phyloP scores from a whole-genome alignment of 2,113 vertebrate species.

The Lota lota region DNA sequence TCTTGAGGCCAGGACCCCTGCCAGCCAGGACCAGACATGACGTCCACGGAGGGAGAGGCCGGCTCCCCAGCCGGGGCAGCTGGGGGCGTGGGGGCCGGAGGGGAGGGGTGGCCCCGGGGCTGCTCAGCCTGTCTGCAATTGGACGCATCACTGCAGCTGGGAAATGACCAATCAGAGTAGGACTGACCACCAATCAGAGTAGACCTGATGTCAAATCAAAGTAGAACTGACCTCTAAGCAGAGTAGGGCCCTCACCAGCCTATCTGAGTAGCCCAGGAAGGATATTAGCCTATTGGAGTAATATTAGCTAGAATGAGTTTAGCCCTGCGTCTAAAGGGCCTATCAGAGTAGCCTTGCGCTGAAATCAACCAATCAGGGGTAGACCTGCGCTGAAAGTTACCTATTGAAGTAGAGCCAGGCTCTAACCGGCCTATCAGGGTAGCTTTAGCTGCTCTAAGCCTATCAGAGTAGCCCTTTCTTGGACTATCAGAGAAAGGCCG shows the following conservation, averaged over 20 bases:
- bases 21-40: conserved; percentile 93
- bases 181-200: background rate
- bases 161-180: background rate
- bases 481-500: no score
- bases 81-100: conserved; percentile 41
- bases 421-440: no score
- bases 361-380: no score
- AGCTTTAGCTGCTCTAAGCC: no score
- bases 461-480: no score
- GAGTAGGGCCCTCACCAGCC: background rate
- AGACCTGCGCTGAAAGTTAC: no score
- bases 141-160: conserved; percentile 35
- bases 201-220: background rate
- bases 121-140: conserved; percentile 46
- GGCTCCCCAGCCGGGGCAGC: conserved; percentile 55
- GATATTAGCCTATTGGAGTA: no score
- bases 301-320: no score
- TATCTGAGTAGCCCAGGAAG: background rate
- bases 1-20: conserved; percentile 88
- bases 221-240: background rate
- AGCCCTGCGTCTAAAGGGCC: no score
- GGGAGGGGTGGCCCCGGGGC: conserved; percentile 56
- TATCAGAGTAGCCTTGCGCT: no score
- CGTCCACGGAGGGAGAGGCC: conserved; percentile 87
- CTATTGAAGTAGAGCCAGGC: no score